Conservation (phyloP, 2,797 vertebrate genomes). For the Mastacembelus armatus region DNA sequence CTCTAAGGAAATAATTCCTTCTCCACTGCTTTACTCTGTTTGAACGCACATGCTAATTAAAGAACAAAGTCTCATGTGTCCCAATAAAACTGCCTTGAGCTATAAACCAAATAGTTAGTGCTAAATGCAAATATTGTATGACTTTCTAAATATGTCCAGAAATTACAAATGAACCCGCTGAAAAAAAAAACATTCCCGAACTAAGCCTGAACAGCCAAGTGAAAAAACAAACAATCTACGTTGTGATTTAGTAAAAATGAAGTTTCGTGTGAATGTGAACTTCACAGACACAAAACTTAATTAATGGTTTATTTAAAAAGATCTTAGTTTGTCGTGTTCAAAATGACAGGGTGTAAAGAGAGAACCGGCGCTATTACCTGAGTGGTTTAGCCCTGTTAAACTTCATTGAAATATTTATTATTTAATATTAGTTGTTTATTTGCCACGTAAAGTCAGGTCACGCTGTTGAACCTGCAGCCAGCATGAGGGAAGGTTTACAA, state of each 20-base stretch:
- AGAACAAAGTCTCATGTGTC: background rate
- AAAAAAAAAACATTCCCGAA: background rate
- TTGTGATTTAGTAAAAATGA: background rate
- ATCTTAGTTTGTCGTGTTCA: too few relatives aligned
- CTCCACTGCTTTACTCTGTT: background rate
- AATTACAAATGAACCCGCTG: constrained; percentile 41
- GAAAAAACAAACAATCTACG: background rate
- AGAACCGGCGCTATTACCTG: too few relatives aligned
- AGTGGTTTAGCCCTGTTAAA: too few relatives aligned
- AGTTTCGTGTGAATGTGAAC: background rate
- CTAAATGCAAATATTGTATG: constrained; percentile 4
- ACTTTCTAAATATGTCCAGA: constrained; percentile 55
- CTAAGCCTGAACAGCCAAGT: background rate
- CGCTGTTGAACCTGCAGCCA: constrained; percentile 7
- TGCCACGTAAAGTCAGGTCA: constrained; percentile 19
- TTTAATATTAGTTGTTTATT: too few relatives aligned
- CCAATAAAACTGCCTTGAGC: background rate
- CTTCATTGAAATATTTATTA: too few relatives aligned
- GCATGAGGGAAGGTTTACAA: constrained; percentile 20
- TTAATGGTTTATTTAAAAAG: too few relatives aligned
- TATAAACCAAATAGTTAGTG: constrained; percentile 8
- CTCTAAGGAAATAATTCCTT: background rate
- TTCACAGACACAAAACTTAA: background rate
- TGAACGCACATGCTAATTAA: background rate
- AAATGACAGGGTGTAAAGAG: background rate